These are phyloP conservation scores for Sinocyclocheilus rhinocerous DNA, from an alignment of 2,113 vertebrate genomes.

Conservation along the genomic window DNA sequence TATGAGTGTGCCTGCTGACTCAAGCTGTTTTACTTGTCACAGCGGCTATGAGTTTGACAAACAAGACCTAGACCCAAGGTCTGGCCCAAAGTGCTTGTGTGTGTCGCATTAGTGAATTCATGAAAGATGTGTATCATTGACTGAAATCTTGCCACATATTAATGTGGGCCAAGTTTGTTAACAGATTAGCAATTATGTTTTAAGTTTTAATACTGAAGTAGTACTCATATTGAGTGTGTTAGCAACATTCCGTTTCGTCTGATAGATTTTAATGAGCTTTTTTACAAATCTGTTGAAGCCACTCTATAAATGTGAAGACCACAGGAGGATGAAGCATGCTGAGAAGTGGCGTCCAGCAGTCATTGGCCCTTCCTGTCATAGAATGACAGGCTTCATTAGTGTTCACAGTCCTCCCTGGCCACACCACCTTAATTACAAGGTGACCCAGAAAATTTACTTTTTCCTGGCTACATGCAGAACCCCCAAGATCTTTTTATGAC, in stretches of 20 bases:
- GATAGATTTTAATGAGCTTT: conserved; percentile 4
- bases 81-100: background rate
- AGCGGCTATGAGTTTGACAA: background rate
- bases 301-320: background rate
- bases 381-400: too few relatives aligned
- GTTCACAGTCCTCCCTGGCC: too few relatives aligned
- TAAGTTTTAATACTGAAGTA: background rate
- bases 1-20: conserved; percentile 15
- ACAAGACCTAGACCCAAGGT: background rate
- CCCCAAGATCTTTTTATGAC: conserved; percentile 21
- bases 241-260: background rate
- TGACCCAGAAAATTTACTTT: conserved; percentile 43
- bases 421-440: too few relatives aligned
- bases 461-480: conserved; percentile 5
- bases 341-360: conserved; percentile 27
- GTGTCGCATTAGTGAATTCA: background rate
- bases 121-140: background rate
- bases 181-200: background rate
- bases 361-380: conserved; percentile 11
- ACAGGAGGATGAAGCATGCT: conserved; percentile 22
- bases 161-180: background rate
- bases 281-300: conserved; percentile 23
- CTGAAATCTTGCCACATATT: background rate
- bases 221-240: too few relatives aligned
- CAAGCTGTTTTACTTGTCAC: background rate